Percentiles rank a stretch among this genome's conserved stretches.
Conservation (phyloP, 2,113 vertebrate genomes). For the Trogon surrucura region DNA sequence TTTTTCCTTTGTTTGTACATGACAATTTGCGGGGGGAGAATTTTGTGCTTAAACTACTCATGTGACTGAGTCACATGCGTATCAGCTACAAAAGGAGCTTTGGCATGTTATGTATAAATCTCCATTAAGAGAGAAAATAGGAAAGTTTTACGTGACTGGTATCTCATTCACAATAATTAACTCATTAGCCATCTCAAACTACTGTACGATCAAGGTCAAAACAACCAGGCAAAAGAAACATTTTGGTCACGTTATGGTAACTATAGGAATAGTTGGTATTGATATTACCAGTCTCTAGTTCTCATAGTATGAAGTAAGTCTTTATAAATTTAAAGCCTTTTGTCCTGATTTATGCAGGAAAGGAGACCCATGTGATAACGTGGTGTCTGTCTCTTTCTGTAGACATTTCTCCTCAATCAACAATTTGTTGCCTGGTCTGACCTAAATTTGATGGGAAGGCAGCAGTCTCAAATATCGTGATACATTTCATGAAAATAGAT, state of each 20-base stretch:
- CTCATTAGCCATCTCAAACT: conserved; percentile 35
- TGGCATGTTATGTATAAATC: conserved; percentile 46
- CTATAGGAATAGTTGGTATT: background rate
- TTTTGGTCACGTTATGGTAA: background rate
- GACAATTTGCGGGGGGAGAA: conserved; percentile 26
- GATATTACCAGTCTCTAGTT: background rate
- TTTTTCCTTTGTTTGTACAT: conserved; percentile 52
- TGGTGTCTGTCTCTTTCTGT: background rate
- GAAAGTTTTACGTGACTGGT: conserved; percentile 56
- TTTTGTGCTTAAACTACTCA: conserved; percentile 55
- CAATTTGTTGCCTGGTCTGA: background rate
- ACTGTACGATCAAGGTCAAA: background rate
- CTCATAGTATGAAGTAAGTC: background rate
- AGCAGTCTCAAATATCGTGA: background rate
- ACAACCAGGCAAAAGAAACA: background rate
- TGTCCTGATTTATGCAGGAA: background rate
- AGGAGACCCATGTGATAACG: accelerated
- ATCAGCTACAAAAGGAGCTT: conserved; percentile 55
- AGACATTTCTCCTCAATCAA: background rate
- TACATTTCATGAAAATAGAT: background rate
- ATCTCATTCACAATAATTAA: conserved; percentile 49
- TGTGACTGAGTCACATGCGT: conserved; percentile 51
- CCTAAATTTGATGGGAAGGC: background rate
- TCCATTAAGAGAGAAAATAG: conserved; percentile 57
- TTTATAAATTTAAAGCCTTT: background rate